Conservation (phyloP, 2,113 vertebrate species). For the Felis chaus region DNA sequence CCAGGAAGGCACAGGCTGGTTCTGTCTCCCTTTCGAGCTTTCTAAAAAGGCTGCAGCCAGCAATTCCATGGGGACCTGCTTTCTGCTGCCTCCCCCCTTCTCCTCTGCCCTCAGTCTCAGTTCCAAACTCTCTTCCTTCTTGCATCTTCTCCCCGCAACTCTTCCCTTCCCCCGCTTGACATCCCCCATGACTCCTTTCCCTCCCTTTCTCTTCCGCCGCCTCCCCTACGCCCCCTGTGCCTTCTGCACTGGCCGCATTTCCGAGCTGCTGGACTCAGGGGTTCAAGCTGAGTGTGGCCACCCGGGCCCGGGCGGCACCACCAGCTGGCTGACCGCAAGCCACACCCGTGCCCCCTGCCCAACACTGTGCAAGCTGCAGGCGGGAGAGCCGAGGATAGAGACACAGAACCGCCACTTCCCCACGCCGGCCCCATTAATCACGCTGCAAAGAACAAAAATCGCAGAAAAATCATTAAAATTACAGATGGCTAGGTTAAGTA, state of each 20-base stretch:
- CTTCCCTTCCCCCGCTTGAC: background rate
- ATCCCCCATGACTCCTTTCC: too few relatives aligned
- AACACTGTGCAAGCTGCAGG: background rate
- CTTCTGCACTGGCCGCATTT: too few relatives aligned
- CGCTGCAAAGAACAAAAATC: slow-evolving; percentile 83
- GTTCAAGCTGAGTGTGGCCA: background rate
- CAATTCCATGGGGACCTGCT: background rate
- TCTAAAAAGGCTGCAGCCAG: background rate
- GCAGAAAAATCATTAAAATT: slow-evolving; percentile 87
- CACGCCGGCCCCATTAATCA: slow-evolving; percentile 82
- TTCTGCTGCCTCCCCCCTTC: too few relatives aligned
- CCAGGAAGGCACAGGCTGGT: background rate
- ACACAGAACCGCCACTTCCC: slow-evolving; percentile 67
- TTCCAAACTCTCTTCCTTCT: too few relatives aligned
- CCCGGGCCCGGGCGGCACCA: slow-evolving; percentile 48
- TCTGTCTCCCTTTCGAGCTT: background rate
- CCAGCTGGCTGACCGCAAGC: slow-evolving; percentile 65
- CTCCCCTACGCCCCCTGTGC: fast-evolving
- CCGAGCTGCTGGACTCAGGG: background rate
- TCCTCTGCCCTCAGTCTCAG: too few relatives aligned
- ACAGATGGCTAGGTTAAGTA: slow-evolving; percentile 88
- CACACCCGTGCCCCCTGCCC: slow-evolving; percentile 10
- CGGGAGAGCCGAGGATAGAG: background rate
- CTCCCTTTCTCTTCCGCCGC: background rate
- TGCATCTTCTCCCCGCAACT: background rate